Evolutionary conservation across 2,113 vertebrate genomes (phyloP).

Genomic region (Aleadryas rufinucha): DNA sequence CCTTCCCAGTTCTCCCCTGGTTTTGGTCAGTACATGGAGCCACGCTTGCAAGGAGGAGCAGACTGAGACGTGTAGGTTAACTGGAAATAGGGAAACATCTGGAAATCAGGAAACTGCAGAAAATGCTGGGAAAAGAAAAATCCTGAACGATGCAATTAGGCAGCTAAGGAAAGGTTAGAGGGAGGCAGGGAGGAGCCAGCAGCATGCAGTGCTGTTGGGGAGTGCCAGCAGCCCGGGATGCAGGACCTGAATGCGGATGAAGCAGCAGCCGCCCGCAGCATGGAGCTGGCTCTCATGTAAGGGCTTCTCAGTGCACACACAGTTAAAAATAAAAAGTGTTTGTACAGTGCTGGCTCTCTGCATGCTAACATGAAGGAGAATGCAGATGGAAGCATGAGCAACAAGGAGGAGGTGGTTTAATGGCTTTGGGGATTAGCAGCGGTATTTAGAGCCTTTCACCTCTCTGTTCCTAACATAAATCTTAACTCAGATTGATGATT

Average conservation of each 20-base stretch:
- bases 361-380: not conserved
- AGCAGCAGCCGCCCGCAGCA: not conserved
- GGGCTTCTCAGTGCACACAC: not conserved
- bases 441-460: slow-evolving; percentile 22
- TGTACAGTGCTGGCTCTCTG: not conserved
- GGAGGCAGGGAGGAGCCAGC: not conserved
- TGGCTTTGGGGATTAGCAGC: slow-evolving; percentile 2
- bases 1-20: not conserved
- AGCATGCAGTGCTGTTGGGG: not conserved
- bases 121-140: not conserved
- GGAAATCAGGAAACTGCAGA: not conserved
- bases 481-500: slow-evolving; percentile 17
- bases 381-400: not conserved
- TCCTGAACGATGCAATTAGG: not conserved
- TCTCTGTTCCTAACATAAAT: slow-evolving; percentile 23
- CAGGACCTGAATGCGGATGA: not conserved
- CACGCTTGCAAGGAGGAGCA: not conserved
- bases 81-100: not conserved
- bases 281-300: not conserved
- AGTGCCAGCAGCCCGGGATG: rapidly evolving
- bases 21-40: not conserved
- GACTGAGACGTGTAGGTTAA: not conserved
- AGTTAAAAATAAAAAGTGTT: slow-evolving; percentile 17
- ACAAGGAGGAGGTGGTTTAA: not conserved
- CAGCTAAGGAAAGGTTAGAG: not conserved